phyloP scores from a whole-genome alignment of 2,888 invertebrate species.

The Rosalia funebris region DNA sequence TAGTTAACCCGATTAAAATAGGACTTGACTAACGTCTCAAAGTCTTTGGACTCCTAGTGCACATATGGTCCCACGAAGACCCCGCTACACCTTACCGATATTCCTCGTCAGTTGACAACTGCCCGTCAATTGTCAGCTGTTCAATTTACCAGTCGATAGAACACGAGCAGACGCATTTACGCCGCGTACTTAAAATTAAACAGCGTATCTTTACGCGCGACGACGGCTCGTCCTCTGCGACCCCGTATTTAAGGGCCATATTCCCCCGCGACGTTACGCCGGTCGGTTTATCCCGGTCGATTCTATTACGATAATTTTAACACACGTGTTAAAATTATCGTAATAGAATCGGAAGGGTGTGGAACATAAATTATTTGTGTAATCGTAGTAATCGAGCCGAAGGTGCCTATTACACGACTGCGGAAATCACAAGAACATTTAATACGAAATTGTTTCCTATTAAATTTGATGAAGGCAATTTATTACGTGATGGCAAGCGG shows the following conservation, averaged over 20 bases:
- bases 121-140: conserved; percentile 41
- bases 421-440: conserved; percentile 35
- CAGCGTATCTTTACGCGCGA: conserved; percentile 19
- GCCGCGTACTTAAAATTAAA: conserved; percentile 23
- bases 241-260: background rate
- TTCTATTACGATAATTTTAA: too few species aligned
- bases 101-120: conserved; percentile 25
- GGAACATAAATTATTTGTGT: conserved; percentile 58
- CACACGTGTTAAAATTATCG: conserved; percentile 63
- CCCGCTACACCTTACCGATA: conserved; percentile 25
- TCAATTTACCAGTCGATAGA: conserved; percentile 43
- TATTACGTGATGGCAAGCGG: conserved; percentile 23
- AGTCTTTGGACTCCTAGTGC: too few species aligned
- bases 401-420: conserved; percentile 27
- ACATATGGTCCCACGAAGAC: conserved; percentile 24
- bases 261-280: background rate
- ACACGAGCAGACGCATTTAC: conserved; percentile 31
- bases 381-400: conserved; percentile 51
- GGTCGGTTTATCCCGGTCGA: too few species aligned
- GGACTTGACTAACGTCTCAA: too few species aligned
- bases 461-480: conserved; percentile 33
- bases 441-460: conserved; percentile 34
- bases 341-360: conserved; percentile 63
- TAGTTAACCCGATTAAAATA: too few species aligned
- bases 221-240: background rate